Percentiles rank a stretch among this genome's conserved stretches.
phyloP scores from a whole-genome alignment of 2,888 invertebrate species.

The Tipula unca region DNA sequence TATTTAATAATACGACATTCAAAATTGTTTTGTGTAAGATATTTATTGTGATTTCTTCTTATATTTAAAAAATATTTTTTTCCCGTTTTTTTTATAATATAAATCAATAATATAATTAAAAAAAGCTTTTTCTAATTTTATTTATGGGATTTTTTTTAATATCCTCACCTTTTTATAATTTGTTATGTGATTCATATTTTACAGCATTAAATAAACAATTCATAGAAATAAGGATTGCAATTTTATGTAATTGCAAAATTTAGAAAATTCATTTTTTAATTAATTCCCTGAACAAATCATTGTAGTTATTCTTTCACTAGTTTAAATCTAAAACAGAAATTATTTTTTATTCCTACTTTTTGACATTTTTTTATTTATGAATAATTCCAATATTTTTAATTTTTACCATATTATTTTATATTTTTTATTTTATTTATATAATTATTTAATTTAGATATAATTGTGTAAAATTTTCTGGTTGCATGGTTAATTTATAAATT shows the following conservation, averaged over 20 bases:
- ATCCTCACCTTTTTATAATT: neutral
- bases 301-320: neutral
- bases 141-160: neutral
- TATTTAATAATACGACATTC: neutral
- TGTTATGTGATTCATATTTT: neutral
- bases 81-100: neutral
- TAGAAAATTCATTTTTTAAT: neutral
- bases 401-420: neutral
- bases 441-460: neutral
- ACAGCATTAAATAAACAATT: neutral
- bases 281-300: neutral
- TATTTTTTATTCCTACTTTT: neutral
- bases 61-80: neutral
- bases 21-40: neutral
- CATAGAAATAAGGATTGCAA: neutral
- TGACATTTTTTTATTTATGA: neutral
- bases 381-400: neutral
- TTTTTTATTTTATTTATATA: neutral
- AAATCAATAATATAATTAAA: neutral
- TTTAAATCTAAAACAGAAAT: neutral
- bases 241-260: neutral
- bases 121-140: neutral
- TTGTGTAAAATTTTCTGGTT: neutral
- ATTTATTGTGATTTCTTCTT: slow-evolving; percentile 1
- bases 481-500: neutral